A percentile compares a stretch with the other conserved stretches of the same genome.
Evolutionary conservation across 2,888 invertebrate species (phyloP).

Genomic region (Notodonta ziczac): DNA sequence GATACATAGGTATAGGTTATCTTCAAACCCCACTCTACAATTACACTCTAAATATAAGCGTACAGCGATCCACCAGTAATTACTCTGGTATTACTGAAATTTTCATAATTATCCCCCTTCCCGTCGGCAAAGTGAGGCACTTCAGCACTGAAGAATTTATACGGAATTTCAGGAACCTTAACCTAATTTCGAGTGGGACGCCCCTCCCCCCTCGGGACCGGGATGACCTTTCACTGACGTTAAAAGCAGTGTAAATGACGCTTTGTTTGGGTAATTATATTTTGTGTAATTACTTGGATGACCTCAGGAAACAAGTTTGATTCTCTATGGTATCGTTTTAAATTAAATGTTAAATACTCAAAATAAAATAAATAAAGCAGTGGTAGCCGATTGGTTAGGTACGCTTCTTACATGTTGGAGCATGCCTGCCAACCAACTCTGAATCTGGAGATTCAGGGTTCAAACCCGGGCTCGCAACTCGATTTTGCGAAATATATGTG

Average conservation of each 20-base stretch:
- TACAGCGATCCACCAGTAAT: slow-evolving; percentile 29
- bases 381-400: too few relatives aligned
- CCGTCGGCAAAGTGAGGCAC: slow-evolving; percentile 34
- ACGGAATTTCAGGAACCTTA: slow-evolving; percentile 36
- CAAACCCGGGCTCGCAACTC: too few relatives aligned
- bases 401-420: too few relatives aligned
- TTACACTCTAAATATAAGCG: background rate
- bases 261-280: background rate
- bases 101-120: slow-evolving; percentile 42
- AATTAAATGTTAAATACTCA: too few relatives aligned
- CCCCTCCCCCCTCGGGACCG: slow-evolving; percentile 3
- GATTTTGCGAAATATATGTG: too few relatives aligned
- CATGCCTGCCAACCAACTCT: too few relatives aligned
- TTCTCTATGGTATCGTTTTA: too few relatives aligned
- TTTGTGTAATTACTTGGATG: background rate
- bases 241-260: slow-evolving; percentile 2
- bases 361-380: too few relatives aligned
- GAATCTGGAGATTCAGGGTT: too few relatives aligned
- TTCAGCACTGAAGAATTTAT: slow-evolving; percentile 40
- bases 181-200: slow-evolving; percentile 30
- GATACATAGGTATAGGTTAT: background rate
- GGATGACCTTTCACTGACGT: background rate
- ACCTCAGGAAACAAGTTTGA: too few relatives aligned
- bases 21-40: background rate
- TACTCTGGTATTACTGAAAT: slow-evolving; percentile 36